phyloP scores from a whole-genome alignment of 2,888 invertebrate genomes.

The Agrotis ipsilon region DNA sequence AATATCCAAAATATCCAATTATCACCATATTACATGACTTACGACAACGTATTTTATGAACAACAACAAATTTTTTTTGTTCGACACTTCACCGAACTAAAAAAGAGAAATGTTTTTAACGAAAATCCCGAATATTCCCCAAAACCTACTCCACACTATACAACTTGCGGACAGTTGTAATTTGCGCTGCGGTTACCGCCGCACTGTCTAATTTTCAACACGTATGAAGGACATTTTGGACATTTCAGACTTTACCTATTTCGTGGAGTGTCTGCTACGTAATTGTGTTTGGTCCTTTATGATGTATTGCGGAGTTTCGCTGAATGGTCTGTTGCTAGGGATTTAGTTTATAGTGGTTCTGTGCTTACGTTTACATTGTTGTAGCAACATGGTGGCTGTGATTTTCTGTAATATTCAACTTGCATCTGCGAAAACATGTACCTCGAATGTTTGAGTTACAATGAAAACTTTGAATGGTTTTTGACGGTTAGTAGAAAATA shows the following conservation, averaged over 20 bases:
- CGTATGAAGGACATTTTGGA: conserved; percentile 65
- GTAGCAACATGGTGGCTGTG: no score
- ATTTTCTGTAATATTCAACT: no score
- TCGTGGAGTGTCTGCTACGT: conserved; percentile 53
- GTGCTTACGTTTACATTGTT: no score
- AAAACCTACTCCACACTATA: conserved; percentile 44
- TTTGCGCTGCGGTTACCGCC: conserved; percentile 61
- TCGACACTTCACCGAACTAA: no score
- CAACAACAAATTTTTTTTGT: no score
- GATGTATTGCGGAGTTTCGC: conserved; percentile 51
- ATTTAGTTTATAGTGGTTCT: conserved; percentile 19
- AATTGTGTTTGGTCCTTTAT: conserved; percentile 60
- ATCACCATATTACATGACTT: no score
- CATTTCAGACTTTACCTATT: conserved; percentile 65
- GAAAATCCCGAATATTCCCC: not conserved
- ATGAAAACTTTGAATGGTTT: no score
- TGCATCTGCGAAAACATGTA: no score
- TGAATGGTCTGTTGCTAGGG: conserved; percentile 33
- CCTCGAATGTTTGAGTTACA: no score
- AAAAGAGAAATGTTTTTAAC: not conserved
- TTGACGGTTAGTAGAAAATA: no score
- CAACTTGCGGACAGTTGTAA: conserved; percentile 58
- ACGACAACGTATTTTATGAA: no score
- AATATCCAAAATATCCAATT: no score
- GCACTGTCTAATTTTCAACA: conserved; percentile 66